Evolutionary conservation across 2,797 vertebrate species (phyloP).

Genomic region (Coregonus suidteri): DNA sequence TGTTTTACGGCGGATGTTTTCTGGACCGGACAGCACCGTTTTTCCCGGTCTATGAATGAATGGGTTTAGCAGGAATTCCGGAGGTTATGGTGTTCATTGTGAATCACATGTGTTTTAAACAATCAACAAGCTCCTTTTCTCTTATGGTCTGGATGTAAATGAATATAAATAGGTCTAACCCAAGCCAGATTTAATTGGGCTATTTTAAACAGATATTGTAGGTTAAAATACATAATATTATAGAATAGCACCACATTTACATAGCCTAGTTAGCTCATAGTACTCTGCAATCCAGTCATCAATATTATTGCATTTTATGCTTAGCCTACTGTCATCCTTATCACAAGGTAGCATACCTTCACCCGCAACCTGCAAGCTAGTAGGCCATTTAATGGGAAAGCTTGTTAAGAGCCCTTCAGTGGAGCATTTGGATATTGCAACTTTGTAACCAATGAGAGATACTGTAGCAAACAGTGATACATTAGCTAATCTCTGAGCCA

Average conservation of each 20-base stretch:
- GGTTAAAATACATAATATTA: no score
- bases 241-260: no score
- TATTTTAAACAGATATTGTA: no score
- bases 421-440: background rate
- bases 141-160: background rate
- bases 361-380: background rate
- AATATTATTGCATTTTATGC: background rate
- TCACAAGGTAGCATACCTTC: background rate
- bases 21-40: constrained; percentile 33
- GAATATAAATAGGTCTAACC: background rate
- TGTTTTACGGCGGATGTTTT: constrained; percentile 63
- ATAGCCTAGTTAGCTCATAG: background rate
- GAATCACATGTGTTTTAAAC: constrained; percentile 13
- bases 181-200: no score
- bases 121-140: background rate
- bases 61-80: constrained; percentile 54
- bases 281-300: background rate
- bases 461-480: background rate
- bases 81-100: constrained; percentile 37
- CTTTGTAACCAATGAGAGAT: background rate
- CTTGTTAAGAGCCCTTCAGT: background rate
- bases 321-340: background rate
- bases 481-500: no score
- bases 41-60: constrained; percentile 51
- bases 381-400: background rate